phyloP scores from a whole-genome alignment of 2,797 vertebrate species.

The Propithecus perrieri region DNA sequence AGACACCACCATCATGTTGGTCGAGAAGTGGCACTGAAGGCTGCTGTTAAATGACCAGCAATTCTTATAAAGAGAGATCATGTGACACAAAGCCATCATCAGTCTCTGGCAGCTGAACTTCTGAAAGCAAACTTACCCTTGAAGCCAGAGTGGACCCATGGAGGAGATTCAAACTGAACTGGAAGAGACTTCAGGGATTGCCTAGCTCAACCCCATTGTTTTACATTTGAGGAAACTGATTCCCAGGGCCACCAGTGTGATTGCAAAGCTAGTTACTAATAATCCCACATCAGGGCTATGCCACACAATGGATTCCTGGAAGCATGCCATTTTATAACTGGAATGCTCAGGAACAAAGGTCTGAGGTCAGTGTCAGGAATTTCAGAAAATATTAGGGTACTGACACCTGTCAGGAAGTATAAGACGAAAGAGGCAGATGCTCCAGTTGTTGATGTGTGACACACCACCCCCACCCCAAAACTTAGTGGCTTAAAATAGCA shows the following conservation, averaged over 20 bases:
- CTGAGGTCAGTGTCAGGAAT: background rate
- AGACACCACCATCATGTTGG: background rate
- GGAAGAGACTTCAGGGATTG: background rate
- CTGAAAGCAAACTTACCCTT: background rate
- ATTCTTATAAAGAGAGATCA: background rate
- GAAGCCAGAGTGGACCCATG: background rate
- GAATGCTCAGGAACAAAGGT: background rate
- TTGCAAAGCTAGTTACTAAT: background rate
- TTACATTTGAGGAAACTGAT: background rate
- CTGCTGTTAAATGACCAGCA: background rate
- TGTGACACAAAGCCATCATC: background rate
- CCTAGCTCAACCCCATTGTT: background rate
- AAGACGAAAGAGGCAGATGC: background rate
- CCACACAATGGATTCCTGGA: background rate
- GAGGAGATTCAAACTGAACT: background rate
- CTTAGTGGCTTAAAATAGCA: background rate
- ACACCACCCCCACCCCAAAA: background rate
- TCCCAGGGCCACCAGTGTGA: background rate
- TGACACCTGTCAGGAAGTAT: background rate
- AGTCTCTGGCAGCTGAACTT: background rate
- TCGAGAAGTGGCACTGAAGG: background rate
- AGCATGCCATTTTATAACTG: background rate
- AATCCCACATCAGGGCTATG: background rate
- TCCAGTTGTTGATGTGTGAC: background rate
- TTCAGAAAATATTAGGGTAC: background rate